These are phyloP conservation scores for Panthera tigris DNA, from an alignment of 2,113 vertebrate genomes.

Conservation along the genomic window DNA sequence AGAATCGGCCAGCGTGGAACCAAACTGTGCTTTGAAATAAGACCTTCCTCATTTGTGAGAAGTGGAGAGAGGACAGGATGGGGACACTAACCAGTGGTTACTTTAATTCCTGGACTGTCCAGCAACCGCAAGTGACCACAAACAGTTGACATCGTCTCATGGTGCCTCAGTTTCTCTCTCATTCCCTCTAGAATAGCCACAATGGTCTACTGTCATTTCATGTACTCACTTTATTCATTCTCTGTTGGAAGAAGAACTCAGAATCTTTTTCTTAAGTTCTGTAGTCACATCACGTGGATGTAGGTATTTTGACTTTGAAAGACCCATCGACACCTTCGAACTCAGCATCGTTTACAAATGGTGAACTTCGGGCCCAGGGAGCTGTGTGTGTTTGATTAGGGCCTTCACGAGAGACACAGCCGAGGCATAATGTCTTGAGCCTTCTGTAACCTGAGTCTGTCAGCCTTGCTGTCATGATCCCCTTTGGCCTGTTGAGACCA, in stretches of 20 bases:
- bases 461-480: neutral
- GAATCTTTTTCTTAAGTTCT: too few species aligned
- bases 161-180: neutral
- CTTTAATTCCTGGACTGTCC: neutral
- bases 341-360: neutral
- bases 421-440: neutral
- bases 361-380: neutral
- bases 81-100: neutral
- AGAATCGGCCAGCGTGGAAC: neutral
- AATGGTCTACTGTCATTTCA: too few species aligned
- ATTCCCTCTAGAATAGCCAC: neutral
- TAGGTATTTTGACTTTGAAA: neutral
- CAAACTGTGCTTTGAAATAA: conserved; percentile 60
- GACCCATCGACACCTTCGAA: neutral
- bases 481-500: neutral
- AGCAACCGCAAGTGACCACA: neutral
- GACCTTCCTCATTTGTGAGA: conserved; percentile 46
- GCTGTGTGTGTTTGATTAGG: neutral
- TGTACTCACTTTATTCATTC: too few species aligned
- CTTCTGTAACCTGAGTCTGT: neutral
- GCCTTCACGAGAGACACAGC: neutral
- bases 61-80: neutral
- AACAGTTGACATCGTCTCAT: neutral
- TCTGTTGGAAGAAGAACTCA: neutral
- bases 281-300: neutral